These are phyloP conservation scores for Harpalus rufipes DNA, from an alignment of 2,888 invertebrate genomes.

Conservation along the genomic window DNA sequence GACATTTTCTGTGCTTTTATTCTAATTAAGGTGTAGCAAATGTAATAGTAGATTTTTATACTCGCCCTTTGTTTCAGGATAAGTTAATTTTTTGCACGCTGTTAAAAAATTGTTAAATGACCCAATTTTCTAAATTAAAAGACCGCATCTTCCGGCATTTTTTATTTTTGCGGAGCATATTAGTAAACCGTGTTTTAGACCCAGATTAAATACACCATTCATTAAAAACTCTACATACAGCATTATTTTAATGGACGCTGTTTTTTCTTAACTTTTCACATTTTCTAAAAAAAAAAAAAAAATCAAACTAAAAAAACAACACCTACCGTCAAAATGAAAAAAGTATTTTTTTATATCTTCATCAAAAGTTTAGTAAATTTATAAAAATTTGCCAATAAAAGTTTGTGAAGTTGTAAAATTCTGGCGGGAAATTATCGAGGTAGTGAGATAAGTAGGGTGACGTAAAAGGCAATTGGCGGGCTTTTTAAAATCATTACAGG, in stretches of 20 bases:
- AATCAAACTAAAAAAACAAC: not conserved
- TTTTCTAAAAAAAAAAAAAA: not conserved
- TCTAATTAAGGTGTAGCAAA: conserved; percentile 52
- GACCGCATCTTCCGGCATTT: conserved; percentile 31
- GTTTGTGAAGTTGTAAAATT: conserved; percentile 14
- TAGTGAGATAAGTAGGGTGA: conserved; percentile 17
- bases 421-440: conserved; percentile 4
- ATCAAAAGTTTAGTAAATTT: conserved; percentile 20
- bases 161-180: conserved; percentile 33
- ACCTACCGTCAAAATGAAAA: conserved; percentile 8
- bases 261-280: not conserved
- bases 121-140: conserved; percentile 63
- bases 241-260: conserved; percentile 37
- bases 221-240: conserved; percentile 12
- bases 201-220: conserved; percentile 41
- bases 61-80: conserved; percentile 53
- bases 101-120: conserved; percentile 54
- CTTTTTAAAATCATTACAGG: conserved; percentile 62
- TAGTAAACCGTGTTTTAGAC: conserved; percentile 29
- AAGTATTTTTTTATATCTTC: not conserved
- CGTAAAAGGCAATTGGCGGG: conserved; percentile 50
- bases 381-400: conserved; percentile 3
- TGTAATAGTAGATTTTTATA: conserved; percentile 41
- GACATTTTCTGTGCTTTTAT: conserved; percentile 57
- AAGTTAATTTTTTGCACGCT: conserved; percentile 42